phyloP scores from a whole-genome alignment of 2,888 invertebrate genomes.

The Oligia strigilis region DNA sequence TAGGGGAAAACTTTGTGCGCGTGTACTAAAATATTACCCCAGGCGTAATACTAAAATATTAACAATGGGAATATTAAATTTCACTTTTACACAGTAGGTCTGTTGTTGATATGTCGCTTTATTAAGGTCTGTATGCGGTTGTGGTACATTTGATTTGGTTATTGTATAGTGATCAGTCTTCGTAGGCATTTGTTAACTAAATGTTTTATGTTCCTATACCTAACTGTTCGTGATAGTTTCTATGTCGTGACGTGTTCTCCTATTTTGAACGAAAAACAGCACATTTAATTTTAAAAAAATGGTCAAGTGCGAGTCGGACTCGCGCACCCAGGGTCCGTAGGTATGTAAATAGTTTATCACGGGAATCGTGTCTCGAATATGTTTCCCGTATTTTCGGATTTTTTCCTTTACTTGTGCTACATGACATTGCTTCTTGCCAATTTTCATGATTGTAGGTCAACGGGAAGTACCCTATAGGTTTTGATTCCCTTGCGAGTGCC shows the following conservation, averaged over 20 bases:
- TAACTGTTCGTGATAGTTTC: too few species aligned
- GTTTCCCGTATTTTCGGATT: too few species aligned
- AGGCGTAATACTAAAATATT: slow-evolving; percentile 76
- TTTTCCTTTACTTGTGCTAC: too few species aligned
- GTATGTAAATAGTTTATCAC: too few species aligned
- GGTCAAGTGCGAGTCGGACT: too few species aligned
- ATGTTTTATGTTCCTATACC: not conserved
- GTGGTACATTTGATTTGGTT: slow-evolving; percentile 33
- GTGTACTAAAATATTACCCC: slow-evolving; percentile 67
- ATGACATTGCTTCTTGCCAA: too few species aligned
- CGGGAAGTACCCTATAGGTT: too few species aligned
- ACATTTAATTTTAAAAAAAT: not conserved
- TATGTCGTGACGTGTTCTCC: not conserved
- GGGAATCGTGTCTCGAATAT: too few species aligned
- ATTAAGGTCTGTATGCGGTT: slow-evolving; percentile 17
- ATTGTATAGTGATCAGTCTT: slow-evolving; percentile 2
- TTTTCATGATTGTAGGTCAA: too few species aligned
- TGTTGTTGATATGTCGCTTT: slow-evolving; percentile 48
- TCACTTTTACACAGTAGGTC: slow-evolving; percentile 56
- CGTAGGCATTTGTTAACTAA: not conserved
- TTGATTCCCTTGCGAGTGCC: too few species aligned
- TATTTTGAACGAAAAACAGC: not conserved
- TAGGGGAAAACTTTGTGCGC: slow-evolving; percentile 78
- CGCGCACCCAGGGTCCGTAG: too few species aligned
- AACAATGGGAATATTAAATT: slow-evolving; percentile 79